These are phyloP conservation scores for Odontocolon sp. DNA, from an alignment of 2,888 invertebrate genomes.

Conservation along the genomic window DNA sequence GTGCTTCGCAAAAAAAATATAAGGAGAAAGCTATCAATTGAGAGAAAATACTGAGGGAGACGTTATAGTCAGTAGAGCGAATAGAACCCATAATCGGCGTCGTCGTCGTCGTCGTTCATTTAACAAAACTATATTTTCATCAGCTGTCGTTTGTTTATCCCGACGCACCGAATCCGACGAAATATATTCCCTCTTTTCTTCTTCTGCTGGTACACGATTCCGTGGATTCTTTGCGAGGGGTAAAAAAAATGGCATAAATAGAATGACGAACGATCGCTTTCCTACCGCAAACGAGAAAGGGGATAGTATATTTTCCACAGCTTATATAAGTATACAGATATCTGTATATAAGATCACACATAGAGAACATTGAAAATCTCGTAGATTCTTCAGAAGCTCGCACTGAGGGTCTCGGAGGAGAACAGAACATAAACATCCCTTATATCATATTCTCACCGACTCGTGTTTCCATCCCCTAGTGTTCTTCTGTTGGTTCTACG, in stretches of 20 bases:
- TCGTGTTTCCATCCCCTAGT: conserved; percentile 7
- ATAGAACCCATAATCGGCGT: conserved; percentile 19
- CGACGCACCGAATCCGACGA: conserved; percentile 24
- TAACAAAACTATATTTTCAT: conserved; percentile 46
- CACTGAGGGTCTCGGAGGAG: conserved; percentile 8
- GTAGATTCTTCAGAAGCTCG: background rate
- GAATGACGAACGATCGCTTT: conserved; percentile 50
- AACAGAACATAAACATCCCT: conserved; percentile 55
- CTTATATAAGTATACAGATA: too few species aligned
- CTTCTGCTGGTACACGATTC: conserved; percentile 18
- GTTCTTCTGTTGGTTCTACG: background rate
- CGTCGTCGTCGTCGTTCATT: conserved; percentile 22
- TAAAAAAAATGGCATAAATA: conserved; percentile 33
- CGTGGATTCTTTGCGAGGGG: background rate
- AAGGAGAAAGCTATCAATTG: conserved; percentile 24
- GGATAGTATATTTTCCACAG: background rate
- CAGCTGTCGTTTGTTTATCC: conserved; percentile 43
- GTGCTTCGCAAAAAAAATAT: background rate
- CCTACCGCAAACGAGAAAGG: background rate
- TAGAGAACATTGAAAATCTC: background rate
- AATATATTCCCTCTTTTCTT: conserved; percentile 19
- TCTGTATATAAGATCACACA: background rate
- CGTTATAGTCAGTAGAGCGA: background rate
- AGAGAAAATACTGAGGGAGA: conserved; percentile 11
- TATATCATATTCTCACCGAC: conserved; percentile 54